A percentile compares a stretch with the other conserved stretches of the same genome.
phyloP scores from a whole-genome alignment of 2,797 vertebrate genomes.

The Phalanger gymnotis region DNA sequence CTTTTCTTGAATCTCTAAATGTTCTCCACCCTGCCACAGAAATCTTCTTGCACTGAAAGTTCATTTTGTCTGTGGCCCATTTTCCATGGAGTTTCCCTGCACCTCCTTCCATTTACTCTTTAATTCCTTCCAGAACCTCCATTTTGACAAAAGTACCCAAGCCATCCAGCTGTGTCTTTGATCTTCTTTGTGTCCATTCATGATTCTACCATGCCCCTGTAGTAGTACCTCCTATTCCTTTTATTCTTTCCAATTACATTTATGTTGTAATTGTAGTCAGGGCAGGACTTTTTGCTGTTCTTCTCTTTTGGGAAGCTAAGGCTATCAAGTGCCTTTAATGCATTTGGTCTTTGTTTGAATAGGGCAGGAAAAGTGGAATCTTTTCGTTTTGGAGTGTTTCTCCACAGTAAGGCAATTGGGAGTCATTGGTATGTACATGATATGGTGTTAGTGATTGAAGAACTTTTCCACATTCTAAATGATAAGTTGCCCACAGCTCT shows the following conservation, averaged over 20 bases:
- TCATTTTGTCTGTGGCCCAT: not conserved
- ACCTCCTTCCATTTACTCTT: not conserved
- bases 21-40: not conserved
- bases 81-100: not conserved
- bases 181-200: not conserved
- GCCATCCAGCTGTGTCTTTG: not conserved
- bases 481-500: too few species aligned
- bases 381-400: too few species aligned
- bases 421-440: too few species aligned
- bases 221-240: not conserved
- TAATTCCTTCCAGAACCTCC: not conserved
- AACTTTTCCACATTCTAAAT: too few species aligned
- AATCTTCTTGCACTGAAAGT: not conserved
- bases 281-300: too few species aligned
- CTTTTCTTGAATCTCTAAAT: not conserved
- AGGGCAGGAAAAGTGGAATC: too few species aligned
- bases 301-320: too few species aligned
- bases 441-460: too few species aligned
- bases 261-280: too few species aligned
- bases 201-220: not conserved
- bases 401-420: too few species aligned
- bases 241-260: not conserved
- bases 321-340: too few species aligned
- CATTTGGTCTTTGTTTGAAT: too few species aligned
- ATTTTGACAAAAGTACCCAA: not conserved